phyloP scores from a whole-genome alignment of 2,113 vertebrate species.

The Lonchura striata region DNA sequence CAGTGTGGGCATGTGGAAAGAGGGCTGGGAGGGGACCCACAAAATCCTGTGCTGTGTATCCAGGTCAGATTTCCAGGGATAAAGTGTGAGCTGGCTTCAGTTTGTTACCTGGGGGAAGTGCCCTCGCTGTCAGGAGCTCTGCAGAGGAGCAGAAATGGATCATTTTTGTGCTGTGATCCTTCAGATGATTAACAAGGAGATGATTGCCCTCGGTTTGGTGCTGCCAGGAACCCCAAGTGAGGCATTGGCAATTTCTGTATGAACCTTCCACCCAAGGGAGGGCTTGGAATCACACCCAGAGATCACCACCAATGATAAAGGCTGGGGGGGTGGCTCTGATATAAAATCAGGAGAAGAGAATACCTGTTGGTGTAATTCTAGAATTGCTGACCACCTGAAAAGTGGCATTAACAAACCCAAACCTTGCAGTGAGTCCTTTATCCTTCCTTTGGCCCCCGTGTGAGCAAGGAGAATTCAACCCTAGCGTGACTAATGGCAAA shows the following conservation, averaged over 20 bases:
- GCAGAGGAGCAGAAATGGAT: not conserved
- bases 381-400: not conserved
- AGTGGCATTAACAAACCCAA: not conserved
- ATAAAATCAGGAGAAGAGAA: not conserved
- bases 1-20: not conserved
- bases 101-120: not conserved
- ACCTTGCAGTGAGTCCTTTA: not conserved
- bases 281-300: not conserved
- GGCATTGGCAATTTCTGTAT: accelerated
- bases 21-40: not conserved
- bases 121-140: not conserved
- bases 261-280: not conserved
- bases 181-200: not conserved
- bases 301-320: accelerated
- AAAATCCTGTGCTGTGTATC: not conserved
- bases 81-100: not conserved
- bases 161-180: not conserved
- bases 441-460: accelerated
- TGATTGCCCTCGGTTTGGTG: not conserved
- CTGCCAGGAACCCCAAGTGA: not conserved
- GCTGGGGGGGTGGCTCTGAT: not conserved
- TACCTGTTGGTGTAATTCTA: accelerated
- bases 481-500: not conserved
- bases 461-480: not conserved
- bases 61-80: not conserved